These are phyloP conservation scores for Dendrocincla fuliginosa DNA, from an alignment of 2,797 vertebrate species.

Conservation along the genomic window DNA sequence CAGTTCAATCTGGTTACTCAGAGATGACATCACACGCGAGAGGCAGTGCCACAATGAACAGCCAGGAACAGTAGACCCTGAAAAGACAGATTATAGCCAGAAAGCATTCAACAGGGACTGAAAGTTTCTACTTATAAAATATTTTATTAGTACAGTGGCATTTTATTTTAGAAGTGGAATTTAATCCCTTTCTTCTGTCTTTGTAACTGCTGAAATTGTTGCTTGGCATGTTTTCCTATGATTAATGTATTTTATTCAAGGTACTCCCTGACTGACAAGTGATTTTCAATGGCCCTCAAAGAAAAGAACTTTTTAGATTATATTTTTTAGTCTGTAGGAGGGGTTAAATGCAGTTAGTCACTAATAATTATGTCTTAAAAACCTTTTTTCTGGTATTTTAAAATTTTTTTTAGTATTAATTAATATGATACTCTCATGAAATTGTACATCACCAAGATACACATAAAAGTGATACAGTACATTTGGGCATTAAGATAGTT, in stretches of 20 bases:
- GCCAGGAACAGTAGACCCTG: background rate
- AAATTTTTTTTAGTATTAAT: background rate
- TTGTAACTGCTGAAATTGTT: background rate
- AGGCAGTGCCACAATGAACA: slow-evolving; percentile 25
- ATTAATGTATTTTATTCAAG: background rate
- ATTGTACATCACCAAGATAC: background rate
- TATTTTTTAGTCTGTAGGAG: background rate
- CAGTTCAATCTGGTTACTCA: slow-evolving; percentile 89
- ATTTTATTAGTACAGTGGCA: background rate
- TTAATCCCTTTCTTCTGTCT: background rate
- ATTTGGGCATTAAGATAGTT: background rate
- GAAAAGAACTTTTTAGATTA: background rate
- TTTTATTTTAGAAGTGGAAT: background rate
- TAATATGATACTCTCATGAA: background rate
- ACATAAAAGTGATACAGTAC: background rate
- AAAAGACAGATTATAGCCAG: background rate
- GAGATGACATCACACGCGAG: slow-evolving; percentile 82
- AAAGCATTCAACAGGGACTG: background rate
- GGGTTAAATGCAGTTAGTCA: background rate
- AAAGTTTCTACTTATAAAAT: background rate
- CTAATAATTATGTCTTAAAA: background rate
- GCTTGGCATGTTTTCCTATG: background rate
- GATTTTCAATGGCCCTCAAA: background rate
- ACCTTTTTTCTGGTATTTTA: background rate
- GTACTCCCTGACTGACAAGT: background rate